Percentiles rank a stretch among this genome's conserved stretches.
Conservation (phyloP, 2,888 invertebrate species). For the Eupithecia subfuscata region DNA sequence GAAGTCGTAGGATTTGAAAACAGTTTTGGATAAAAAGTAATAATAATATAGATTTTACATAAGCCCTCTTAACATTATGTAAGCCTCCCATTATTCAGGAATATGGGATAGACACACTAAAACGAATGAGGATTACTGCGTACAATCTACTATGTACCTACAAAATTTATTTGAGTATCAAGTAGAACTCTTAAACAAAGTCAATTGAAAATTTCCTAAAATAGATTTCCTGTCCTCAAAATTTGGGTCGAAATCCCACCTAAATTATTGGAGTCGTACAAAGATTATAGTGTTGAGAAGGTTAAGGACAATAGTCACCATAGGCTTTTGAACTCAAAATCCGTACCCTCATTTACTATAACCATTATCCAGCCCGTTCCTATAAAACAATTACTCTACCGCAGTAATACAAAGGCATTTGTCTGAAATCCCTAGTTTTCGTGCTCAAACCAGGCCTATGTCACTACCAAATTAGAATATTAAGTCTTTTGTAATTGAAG, state of each 20-base stretch:
- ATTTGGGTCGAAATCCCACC: not conserved
- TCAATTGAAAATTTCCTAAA: not conserved
- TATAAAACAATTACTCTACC: conserved; percentile 33
- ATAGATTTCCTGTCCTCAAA: not conserved
- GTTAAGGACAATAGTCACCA: not conserved
- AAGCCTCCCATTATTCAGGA: not conserved
- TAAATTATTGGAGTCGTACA: conserved; percentile 1
- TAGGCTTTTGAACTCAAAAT: conserved; percentile 15
- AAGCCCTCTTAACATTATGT: too few species aligned
- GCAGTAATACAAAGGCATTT: conserved; percentile 12
- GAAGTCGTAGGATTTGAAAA: not conserved
- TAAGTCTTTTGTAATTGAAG: not conserved
- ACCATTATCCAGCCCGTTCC: conserved; percentile 15
- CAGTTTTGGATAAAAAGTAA: too few species aligned
- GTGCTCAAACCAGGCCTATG: not conserved
- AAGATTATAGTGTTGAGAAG: not conserved
- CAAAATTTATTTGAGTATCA: not conserved
- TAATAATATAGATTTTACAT: too few species aligned
- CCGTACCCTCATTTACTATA: conserved; percentile 19
- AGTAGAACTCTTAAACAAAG: conserved; percentile 14
- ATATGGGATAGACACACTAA: not conserved
- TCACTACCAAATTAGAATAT: not conserved
- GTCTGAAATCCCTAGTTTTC: conserved; percentile 21
- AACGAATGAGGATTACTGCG: not conserved
- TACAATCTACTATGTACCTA: not conserved